phyloP scores from a whole-genome alignment of 92 coral and sea anemone species.

The Heliopora coerulea region DNA sequence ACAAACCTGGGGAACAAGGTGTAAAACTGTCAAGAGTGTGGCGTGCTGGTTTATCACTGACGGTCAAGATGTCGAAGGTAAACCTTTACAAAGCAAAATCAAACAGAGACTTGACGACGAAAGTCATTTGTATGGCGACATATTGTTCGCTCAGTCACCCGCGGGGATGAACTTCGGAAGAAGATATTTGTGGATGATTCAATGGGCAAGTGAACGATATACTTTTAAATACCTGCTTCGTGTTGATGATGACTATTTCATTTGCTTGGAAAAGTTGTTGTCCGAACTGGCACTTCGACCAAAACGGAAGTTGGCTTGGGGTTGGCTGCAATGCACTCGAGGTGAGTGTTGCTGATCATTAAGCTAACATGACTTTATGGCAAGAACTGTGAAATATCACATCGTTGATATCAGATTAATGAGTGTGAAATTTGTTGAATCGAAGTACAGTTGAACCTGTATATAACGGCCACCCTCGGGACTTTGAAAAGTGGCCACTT shows the following conservation, averaged over 20 bases:
- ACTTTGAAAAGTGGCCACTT: no score
- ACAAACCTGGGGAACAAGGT: background rate
- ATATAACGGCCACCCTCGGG: no score
- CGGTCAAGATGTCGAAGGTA: slow-evolving; percentile 22
- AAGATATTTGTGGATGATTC: slow-evolving; percentile 47
- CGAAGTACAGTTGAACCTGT: no score
- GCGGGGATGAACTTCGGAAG: slow-evolving; percentile 52
- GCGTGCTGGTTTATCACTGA: slow-evolving; percentile 54
- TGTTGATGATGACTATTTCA: slow-evolving; percentile 65
- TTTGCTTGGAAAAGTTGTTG: slow-evolving; percentile 40
- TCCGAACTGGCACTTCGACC: background rate
- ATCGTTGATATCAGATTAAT: no score
- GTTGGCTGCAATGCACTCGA: background rate
- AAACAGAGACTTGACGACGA: slow-evolving; percentile 22
- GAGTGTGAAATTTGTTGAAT: no score
- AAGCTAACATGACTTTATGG: no score
- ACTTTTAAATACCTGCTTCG: slow-evolving; percentile 48
- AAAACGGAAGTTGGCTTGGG: background rate
- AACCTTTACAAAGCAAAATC: background rate
- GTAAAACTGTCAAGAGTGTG: background rate
- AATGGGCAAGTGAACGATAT: slow-evolving; percentile 57
- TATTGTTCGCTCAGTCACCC: slow-evolving; percentile 53
- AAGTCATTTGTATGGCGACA: slow-evolving; percentile 26
- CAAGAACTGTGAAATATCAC: no score
- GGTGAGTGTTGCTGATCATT: no score